Conservation (phyloP, 1,140 invertebrate genomes). For the Hyles vespertilio region DNA sequence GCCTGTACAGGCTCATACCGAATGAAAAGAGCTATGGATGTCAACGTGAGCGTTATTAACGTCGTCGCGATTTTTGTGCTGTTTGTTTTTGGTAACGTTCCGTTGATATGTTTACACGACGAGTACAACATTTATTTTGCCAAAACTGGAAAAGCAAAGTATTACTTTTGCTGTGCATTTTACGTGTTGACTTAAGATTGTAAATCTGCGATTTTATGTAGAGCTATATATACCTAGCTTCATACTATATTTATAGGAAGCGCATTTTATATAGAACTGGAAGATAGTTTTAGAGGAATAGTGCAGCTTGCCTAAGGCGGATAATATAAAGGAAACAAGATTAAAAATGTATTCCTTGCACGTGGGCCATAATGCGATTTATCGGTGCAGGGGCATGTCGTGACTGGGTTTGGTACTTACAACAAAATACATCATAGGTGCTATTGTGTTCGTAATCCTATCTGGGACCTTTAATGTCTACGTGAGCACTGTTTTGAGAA, state of each 20-base stretch:
- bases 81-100: constrained; percentile 55
- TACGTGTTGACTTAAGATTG: not conserved
- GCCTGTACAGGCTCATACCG: constrained; percentile 55
- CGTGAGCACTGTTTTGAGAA: not conserved
- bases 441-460: constrained; percentile 22
- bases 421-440: constrained; percentile 52
- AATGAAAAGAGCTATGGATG: constrained; percentile 67
- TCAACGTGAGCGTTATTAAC: constrained; percentile 59
- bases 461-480: constrained; percentile 4
- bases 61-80: constrained; percentile 35
- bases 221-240: not conserved
- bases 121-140: not conserved
- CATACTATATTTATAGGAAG: not conserved
- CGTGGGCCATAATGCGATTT: constrained; percentile 72
- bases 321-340: constrained; percentile 70
- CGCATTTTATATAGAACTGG: not conserved
- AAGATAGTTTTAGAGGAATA: constrained; percentile 25
- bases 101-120: constrained; percentile 21
- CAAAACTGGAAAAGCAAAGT: too few relatives aligned
- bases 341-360: constrained; percentile 72
- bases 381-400: constrained; percentile 62
- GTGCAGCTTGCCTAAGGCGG: constrained; percentile 52
- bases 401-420: constrained; percentile 49
- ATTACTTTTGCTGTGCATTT: not conserved
- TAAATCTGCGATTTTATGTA: not conserved